Base-by-base conservation (phyloP, 2,888 invertebrate genomes). In the Sericinus montela region DNA sequence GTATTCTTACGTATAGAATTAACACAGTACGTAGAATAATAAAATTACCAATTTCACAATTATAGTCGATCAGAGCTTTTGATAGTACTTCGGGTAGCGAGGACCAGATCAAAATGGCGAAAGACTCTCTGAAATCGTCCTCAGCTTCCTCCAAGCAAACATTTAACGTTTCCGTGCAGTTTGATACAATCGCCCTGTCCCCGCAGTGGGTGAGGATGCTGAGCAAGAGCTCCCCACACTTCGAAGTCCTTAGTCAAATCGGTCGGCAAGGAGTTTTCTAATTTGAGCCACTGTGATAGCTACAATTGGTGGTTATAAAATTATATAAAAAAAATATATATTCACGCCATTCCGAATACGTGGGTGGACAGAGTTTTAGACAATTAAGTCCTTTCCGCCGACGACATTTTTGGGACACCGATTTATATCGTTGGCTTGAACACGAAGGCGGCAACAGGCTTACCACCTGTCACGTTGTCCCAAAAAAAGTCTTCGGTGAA, bases 261-360 rank as follows among this genome's bases (percentile, higher is more conserved):
- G 1, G 65, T 57, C 4, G 87, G 87, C n/a, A 88, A 48, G 0
- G 67, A 60, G 40, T 79, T 74, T 62, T 86, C 86, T 0, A 54
- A 66, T 61, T 75, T 74, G 0, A 88, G 65, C 88, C 88, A 87
- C 67, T 84, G 74, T 5, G 81, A 75, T 11, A 87, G 55, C 88
- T 87, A 47, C 19, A 68, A 58, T 14, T 13, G n/a, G n/a, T 36
- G 19, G 19, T 19, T n/a, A n/a, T n/a, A n/a, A n/a, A n/a, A n/a
- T n/a, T n/a, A n/a, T n/a, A n/a, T n/a, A n/a, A 19, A 5, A 19
- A 2, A 19, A 19, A 19, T 19, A 19, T 19, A 5, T 19, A 19
- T 19, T 3, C 5, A 19, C 5, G 19, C 5, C 19, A 19, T 3
- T 19, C n/a, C n/a, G n/a, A n/a, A n/a, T n/a, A n/a, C n/a, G n/a